A percentile compares a stretch with the other conserved stretches of the same genome.
Evolutionary conservation across 2,888 invertebrate genomes (phyloP).

Genomic region (Incurvaria masculella): DNA sequence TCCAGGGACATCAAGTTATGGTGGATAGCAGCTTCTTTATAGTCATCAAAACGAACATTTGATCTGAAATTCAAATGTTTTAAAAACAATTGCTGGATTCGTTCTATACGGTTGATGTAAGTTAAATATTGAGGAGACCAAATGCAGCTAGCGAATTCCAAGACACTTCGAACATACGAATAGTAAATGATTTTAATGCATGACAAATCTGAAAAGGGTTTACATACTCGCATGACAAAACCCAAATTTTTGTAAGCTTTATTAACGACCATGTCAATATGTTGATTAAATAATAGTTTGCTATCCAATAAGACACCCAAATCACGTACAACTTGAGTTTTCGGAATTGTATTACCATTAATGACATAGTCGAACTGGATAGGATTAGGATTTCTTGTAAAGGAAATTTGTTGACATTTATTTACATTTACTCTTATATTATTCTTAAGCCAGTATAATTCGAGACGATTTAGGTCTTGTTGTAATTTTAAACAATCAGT

Average conservation of each 20-base stretch:
- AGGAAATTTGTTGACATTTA: too few species aligned
- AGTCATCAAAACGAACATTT: too few species aligned
- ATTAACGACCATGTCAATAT: background rate
- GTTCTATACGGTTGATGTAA: background rate
- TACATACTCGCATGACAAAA: background rate
- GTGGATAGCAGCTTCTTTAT: too few species aligned
- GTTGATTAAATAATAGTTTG: slow-evolving; percentile 1
- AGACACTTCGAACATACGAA: background rate
- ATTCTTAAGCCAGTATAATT: too few species aligned
- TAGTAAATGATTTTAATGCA: background rate
- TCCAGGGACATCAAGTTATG: too few species aligned
- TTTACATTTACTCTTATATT: too few species aligned
- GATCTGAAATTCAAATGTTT: background rate
- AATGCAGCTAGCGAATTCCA: background rate
- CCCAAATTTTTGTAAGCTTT: background rate
- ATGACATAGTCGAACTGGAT: too few species aligned
- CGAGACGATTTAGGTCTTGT: too few species aligned
- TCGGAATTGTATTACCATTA: too few species aligned
- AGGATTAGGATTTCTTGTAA: too few species aligned
- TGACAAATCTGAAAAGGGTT: background rate
- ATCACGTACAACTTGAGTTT: background rate
- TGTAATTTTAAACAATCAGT: too few species aligned
- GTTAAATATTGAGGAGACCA: background rate
- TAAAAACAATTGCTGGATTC: background rate
- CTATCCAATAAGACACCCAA: background rate